Base-by-base conservation (phyloP, 2,888 invertebrate species). In the Ditula angustiorana region DNA sequence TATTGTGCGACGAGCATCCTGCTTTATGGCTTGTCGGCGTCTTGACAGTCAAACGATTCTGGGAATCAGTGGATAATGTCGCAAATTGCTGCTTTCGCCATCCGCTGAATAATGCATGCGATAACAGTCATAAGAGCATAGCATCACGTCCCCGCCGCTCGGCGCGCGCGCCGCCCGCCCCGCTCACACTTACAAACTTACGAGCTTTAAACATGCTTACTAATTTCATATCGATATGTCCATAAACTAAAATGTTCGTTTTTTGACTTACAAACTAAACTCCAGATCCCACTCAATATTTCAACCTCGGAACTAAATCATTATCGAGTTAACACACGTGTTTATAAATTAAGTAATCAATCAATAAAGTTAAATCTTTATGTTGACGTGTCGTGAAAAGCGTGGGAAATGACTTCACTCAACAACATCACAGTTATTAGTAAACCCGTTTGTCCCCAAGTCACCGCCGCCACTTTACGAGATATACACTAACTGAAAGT, bases 61-160 rank as follows among this genome's bases (percentile, higher is more conserved):
- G 83, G 86, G 92, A 92, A 91, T 85, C 89, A 79, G 84, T 90
- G 91, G 90, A 92, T 92, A 92, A 88, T 90, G 92, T 90, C 91
- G 90, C 92, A 92, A 91, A 92, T 91, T 90, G 89, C 90, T 87
- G 92, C 92, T 92, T 92, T 92, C 92, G 90, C 91, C 90, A 84
- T 86, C 83, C 84, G 84, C 83, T 92, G 92, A 91, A 92, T 92
- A 89, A 92, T 92, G 88, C 88, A 92, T 92, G 89, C 83, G 89
- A 88, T 88, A 90, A 86, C 90, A n/a, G n/a, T n/a, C n/a, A 91
- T 91, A 88, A 86, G 88, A 86, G 89, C 91, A 91, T 64, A 59
- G 64, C 91, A 87, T 89, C 82, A 82, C 80, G 81, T 79, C 76
- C 75, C 75, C 79, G 76, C 71, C 73, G 68, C 76, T 73, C 74